phyloP scores from a whole-genome alignment of 2,888 invertebrate genomes.

The Chrysina gloriosa region DNA sequence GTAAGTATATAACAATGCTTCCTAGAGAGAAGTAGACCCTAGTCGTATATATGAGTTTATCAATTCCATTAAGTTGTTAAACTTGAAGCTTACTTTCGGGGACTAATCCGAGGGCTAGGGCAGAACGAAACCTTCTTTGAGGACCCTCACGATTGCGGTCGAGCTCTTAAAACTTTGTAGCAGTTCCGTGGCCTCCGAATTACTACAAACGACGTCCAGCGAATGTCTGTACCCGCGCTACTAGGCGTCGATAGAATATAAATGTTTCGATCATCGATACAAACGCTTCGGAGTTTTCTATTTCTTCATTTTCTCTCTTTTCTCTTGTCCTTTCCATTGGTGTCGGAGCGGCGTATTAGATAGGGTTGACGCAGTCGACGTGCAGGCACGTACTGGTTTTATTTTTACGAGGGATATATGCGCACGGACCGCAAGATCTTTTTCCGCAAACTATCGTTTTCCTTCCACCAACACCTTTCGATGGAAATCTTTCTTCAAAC shows the following conservation, averaged over 20 bases:
- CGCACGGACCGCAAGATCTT: not conserved
- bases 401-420: constrained; percentile 24
- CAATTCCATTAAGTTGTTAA: constrained; percentile 19
- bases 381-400: constrained; percentile 29
- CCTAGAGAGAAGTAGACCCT: not conserved
- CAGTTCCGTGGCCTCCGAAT: constrained; percentile 15
- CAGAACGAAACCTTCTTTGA: not conserved
- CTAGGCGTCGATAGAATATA: not conserved
- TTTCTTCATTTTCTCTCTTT: not conserved
- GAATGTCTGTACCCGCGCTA: not conserved
- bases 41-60: not conserved
- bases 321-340: not conserved
- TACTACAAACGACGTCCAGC: constrained; percentile 15
- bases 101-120: constrained; percentile 10
- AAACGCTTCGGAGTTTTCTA: not conserved
- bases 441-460: not conserved
- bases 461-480: not conserved
- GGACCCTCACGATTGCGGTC: not conserved
- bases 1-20: not conserved
- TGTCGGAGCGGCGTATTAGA: not conserved
- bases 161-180: constrained; percentile 12
- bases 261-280: constrained; percentile 5
- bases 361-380: not conserved
- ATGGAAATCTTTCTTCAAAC: constrained; percentile 15
- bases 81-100: constrained; percentile 17